Evolutionary conservation across 2,113 vertebrate genomes (phyloP), one percentile per base, ranked within the genome.

Genomic region (Cyanoramphus novaezelandiae): DNA sequence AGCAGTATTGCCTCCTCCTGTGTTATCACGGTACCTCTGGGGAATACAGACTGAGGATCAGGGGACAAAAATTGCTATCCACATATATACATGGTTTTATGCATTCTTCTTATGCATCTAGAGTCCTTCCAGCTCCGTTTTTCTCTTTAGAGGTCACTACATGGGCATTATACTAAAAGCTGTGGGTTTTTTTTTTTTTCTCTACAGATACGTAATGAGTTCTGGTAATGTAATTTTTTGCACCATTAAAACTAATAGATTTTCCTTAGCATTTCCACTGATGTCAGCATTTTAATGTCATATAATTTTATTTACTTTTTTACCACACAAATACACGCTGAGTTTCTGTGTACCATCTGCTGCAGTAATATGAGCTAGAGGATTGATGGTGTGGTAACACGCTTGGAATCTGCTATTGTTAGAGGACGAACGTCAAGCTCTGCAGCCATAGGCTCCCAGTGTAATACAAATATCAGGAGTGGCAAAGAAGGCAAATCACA

Each of bases 291-390:
- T 90, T 82, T 57, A 80, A 21, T 39, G 52, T 55, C 62, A 39
- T 77, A 33, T 33, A 80, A 77, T 93, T 87, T 88, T 88, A 86
- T 93, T 92, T 93, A 77, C 27, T 77, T 80, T 82, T 89, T 75
- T 57, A 69, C 33, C 74, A 78, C 29, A 31, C 47, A 55, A 52
- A 71, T 25, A 25, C 59, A 79, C 43, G 8, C 69, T 67, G 53
- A 14, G 37, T 93, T 86, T 84, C 52, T 74, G 37, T 13, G 31
- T 25, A 6, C 68, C 75, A 70, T 92, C 83, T 92, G 75, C 67
- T 95, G 71, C 55, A 77, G 6, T 27, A 76, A 81, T 62, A 63
- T 83, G 90, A 92, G 79, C 79, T 70, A 76, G 44, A 93, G 86
- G 60, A 64, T 29, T 67, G 72, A 27, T 71, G 80, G 49, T 74